Conservation (phyloP, 35 echinoderm and acorn worm genomes). For the Hemicentrotus pulcherrimus region DNA sequence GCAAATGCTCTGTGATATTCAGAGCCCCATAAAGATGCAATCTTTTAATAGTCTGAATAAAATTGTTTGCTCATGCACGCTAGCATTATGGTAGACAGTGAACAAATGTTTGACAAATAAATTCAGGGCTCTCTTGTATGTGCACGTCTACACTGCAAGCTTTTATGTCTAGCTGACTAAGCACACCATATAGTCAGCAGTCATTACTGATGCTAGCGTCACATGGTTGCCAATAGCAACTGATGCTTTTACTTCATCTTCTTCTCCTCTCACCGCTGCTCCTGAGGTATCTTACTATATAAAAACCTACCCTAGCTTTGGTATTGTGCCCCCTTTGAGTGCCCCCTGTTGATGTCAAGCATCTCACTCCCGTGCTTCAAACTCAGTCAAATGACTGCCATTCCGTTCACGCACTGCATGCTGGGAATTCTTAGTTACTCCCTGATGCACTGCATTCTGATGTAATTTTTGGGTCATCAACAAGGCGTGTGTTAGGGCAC, state of each 20-base stretch:
- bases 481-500: background rate
- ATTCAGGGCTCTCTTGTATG: background rate
- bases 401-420: background rate
- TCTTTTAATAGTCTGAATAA: background rate
- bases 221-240: constrained; percentile 10
- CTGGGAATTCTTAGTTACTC: background rate
- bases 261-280: background rate
- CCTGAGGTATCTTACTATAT: background rate
- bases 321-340: background rate
- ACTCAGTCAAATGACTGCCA: background rate
- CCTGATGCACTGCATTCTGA: background rate
- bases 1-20: background rate
- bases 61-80: background rate
- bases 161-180: background rate
- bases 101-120: background rate
- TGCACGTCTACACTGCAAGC: background rate
- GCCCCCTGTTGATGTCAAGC: background rate
- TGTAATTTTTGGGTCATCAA: background rate
- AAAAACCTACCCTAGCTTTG: background rate
- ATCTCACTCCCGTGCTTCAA: background rate
- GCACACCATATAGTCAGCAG: background rate
- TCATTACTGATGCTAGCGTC: background rate
- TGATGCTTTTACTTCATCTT: background rate
- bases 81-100: background rate
- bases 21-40: background rate